Evolutionary conservation across 2,113 vertebrate species (phyloP), one percentile per base, ranked within the genome.

Genomic region (Pipa parva): DNA sequence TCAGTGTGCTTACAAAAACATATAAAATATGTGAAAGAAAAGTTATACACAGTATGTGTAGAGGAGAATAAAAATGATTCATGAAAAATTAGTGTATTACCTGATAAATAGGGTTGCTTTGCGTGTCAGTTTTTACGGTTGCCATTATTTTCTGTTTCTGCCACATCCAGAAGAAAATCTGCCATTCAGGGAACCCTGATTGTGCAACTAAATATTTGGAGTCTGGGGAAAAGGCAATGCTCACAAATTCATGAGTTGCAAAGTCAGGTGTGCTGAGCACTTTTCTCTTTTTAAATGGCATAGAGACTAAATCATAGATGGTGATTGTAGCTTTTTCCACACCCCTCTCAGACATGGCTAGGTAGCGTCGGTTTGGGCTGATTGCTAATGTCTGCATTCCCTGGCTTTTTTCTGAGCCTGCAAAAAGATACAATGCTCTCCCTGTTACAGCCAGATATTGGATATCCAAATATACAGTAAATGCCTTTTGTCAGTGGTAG

Each of bases 221-320:
- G 74, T 97, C 91, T 0, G 91, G 88, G 27, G 96, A 99, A 82
- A 99, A 99, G 28, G 91, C 93, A 77, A 98, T 71, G 72, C 84
- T 84, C 27, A 89, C 73, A 18, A 88, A 91, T 71, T 85, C 83
- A 27, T 83, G 79, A 64, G 76, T 81, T 0, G 59, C 39, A 26
- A 83, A 18, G 18, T 92, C 87, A 15, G 85, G 85, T 7, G 76
- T 74, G 4, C 70, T 86, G 74, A 96, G 79, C 24, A 87, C 72
- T 64, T 90, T 91, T 26, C 88, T 86, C 59, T 86, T 93, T 62
- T 81, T 85, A 74, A 84, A 89, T 36, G 90, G 84, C 33, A 84
- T 83, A 2, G 89, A 79, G 48, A 89, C 82, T 72, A 98, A 81
- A 69, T 97, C 93, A 3, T 89, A 91, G 64, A 97, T 84, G 1